Evolutionary conservation across 1,140 invertebrate species (phyloP).

Genomic region (Drosophila gunungcola): DNA sequence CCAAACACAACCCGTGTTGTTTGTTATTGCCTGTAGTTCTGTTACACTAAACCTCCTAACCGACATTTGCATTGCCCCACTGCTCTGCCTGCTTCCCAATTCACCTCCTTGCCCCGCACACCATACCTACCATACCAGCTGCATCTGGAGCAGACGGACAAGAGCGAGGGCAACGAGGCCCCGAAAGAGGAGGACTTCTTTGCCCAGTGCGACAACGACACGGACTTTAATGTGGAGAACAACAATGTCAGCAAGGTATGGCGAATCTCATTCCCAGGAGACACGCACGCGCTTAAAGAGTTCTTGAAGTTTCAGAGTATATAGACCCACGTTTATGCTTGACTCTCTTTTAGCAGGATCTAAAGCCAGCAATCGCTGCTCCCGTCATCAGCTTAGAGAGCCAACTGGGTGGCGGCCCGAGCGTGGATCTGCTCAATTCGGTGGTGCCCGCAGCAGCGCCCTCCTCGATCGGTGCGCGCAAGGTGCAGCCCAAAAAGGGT

Average conservation of each 20-base stretch:
- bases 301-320: background rate
- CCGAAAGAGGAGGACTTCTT: slow-evolving; percentile 93
- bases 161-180: slow-evolving; percentile 72
- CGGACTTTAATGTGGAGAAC: slow-evolving; percentile 67
- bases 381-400: slow-evolving; percentile 32
- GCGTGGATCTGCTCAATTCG: slow-evolving; percentile 84
- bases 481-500: slow-evolving; percentile 88
- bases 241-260: slow-evolving; percentile 63
- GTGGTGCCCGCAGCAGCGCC: slow-evolving; percentile 48
- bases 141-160: slow-evolving; percentile 87
- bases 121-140: slow-evolving; percentile 85
- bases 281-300: slow-evolving; percentile 33
- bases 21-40: slow-evolving; percentile 15
- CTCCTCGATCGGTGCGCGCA: slow-evolving; percentile 88
- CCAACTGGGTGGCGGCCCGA: slow-evolving; percentile 71
- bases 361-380: slow-evolving; percentile 40
- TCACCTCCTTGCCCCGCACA: slow-evolving; percentile 4
- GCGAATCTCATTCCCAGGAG: slow-evolving; percentile 4
- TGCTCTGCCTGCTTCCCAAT: slow-evolving; percentile 22
- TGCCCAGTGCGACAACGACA: slow-evolving; percentile 87
- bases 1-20: background rate
- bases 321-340: background rate
- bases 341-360: slow-evolving; percentile 50
- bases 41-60: slow-evolving; percentile 14
- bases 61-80: slow-evolving; percentile 44